Base-by-base conservation (phyloP, 2,797 vertebrate genomes). In the Lutjanus argentimaculatus region DNA sequence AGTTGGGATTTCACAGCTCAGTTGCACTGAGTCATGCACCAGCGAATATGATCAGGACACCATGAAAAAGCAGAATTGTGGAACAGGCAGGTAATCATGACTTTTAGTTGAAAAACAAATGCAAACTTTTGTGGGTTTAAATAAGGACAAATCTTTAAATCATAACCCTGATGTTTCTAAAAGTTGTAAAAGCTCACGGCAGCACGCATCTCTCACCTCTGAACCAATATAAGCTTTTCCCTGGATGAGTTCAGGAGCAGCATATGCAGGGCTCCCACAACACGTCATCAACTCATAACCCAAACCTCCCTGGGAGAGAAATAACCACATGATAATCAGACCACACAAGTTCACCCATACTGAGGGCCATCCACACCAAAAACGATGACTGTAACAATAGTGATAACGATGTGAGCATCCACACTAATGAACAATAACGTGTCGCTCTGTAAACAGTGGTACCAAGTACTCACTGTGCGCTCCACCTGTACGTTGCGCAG, bases 161-260 rank as follows among this genome's bases (percentile, higher is more conserved):
- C 19, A 3, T 25, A 74, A 52, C 46, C 16, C 1, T 9, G 19
- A 2, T 11, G 40, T 45, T 73, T 72, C 11, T 40, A 63, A 71
- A 75, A 67, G 40, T 55, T 65, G 40, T 53, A 68, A 72, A 70
- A 46, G 19, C 42, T 16, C 11, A 42, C 1, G 48, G 10, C 1
- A 48, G 6, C 6, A 1, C 1, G 21, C 21, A 13, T 42, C 46
- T 58, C 90, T 93, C 89, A 98, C 98, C 97, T 98, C 98, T 56
- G 99, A 98, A 46, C 98, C 98, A 72, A 99, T 97, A 72, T 99
- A 99, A 0, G 97, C 94, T 94, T 97, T 99, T 72, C 98, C 98
- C 91, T 98, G 97, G 90, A 99, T 96, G 83, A 99, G 95, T 83
- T 99, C 99, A 21, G 98, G 98, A 7, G 98, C 98, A 64, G 97